Evolutionary conservation across 2,888 invertebrate genomes (phyloP).

Genomic region (Melolontha melolontha): DNA sequence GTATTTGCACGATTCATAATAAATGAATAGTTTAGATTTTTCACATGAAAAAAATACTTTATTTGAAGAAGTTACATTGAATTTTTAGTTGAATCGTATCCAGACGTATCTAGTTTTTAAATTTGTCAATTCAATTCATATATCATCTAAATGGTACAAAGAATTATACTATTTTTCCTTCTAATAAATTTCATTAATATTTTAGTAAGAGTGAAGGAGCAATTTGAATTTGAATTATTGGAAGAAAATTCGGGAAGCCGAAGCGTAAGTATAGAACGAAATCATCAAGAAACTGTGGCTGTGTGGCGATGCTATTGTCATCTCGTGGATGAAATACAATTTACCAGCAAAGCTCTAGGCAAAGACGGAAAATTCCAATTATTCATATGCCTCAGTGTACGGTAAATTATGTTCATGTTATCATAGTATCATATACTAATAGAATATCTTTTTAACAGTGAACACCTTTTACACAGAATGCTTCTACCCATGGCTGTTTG

Average conservation of each 20-base stretch:
- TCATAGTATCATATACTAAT: no score
- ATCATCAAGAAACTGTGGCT: slow-evolving; percentile 68
- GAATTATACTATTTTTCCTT: background rate
- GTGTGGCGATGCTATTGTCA: slow-evolving; percentile 91
- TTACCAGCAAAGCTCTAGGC: slow-evolving; percentile 87
- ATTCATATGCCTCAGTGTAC: slow-evolving; percentile 92
- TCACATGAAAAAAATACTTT: no score
- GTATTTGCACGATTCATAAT: no score
- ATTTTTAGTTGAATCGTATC: no score
- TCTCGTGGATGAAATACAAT: slow-evolving; percentile 88
- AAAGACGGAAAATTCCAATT: slow-evolving; percentile 99
- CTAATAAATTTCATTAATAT: slow-evolving; percentile 51
- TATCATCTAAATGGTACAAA: no score
- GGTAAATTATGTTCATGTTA: slow-evolving; percentile 69
- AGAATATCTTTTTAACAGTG: slow-evolving; percentile 68
- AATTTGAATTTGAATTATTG: slow-evolving; percentile 79
- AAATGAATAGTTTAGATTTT: no score
- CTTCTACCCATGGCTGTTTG: slow-evolving; percentile 91
- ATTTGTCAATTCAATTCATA: no score
- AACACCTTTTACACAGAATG: slow-evolving; percentile 91
- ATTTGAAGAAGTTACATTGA: no score
- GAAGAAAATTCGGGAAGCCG: slow-evolving; percentile 69
- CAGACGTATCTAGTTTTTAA: no score
- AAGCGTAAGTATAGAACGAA: slow-evolving; percentile 63
- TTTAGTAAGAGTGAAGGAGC: slow-evolving; percentile 82